Evolutionary conservation across 2,888 invertebrate species (phyloP), one percentile per base, ranked within the genome.

Genomic region (Philopedon plagiatum): DNA sequence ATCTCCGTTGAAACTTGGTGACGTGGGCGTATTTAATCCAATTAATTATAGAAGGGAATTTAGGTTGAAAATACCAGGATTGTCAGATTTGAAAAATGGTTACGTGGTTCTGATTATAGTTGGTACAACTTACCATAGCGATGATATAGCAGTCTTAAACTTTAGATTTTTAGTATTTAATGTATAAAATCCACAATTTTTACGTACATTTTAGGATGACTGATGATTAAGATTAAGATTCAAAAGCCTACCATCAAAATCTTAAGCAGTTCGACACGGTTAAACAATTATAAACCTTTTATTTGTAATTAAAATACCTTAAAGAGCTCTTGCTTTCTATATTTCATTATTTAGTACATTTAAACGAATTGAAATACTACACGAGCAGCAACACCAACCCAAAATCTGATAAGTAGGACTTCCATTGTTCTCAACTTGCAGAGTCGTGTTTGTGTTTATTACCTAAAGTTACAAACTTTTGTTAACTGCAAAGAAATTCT

Each of bases 371-470:
- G 49, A 51, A 51, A 51, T 19, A 54, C n/a, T 15, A 44, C 29
- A 13, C n/a, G 54, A 51, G 21, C 5, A 51, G 21, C 5, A 18
- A 63, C 37, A 63, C 1, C 39, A 56, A 56, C 39, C 29, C 18
- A 54, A 63, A 44, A 26, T 18, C 60, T 68, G 51, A 37, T 62
- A 68, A 68, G 49, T 39, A 51, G 54, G 19, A 21, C 19, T 62
- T 54, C 54, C 54, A 68, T 68, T 68, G 68, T 68, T 62, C 51
- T 49, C 61, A 54, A 41, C 62, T 68, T 68, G 46, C 34, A 66
- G 41, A 68, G 29, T 60, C 5, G 54, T 37, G 54, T 68, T 68
- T 68, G 61, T 68, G 68, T 68, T 60, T 68, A 62, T 61, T 67
- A 60, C 60, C 67, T 23, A 29, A 68, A 68, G 29, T 61, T 68